Evolutionary conservation across 2,113 vertebrate genomes (phyloP).

Genomic region (Circaetus gallicus): DNA sequence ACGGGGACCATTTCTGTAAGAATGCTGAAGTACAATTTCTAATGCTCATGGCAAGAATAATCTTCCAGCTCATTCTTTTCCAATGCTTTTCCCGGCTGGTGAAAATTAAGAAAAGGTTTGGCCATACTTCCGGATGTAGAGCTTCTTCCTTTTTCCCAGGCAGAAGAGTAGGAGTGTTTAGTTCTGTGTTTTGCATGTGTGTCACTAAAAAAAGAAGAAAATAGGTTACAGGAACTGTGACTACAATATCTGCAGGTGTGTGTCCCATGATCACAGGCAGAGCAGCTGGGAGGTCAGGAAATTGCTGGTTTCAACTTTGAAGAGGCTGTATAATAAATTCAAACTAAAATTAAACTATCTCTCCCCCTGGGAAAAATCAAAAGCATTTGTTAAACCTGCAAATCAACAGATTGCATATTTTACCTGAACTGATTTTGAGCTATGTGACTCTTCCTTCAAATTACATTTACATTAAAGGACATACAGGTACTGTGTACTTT

Average conservation of each 20-base stretch:
- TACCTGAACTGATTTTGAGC: background rate
- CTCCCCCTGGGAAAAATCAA: background rate
- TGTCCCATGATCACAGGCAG: background rate
- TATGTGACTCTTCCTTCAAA: background rate
- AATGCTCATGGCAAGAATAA: background rate
- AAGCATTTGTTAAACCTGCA: background rate
- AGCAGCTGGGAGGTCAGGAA: constrained; percentile 24
- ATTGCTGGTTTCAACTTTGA: constrained; percentile 28
- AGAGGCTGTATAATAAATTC: constrained; percentile 9
- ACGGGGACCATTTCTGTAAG: background rate
- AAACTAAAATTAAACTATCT: constrained; percentile 39
- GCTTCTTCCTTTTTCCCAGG: background rate
- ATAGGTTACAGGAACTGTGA: background rate
- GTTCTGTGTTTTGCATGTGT: background rate
- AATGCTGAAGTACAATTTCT: background rate
- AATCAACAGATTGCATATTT: background rate
- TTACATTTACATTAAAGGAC: background rate
- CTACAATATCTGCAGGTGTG: background rate
- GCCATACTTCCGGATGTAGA: background rate
- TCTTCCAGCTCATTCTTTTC: background rate
- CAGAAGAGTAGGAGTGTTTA: background rate
- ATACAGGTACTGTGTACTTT: background rate
- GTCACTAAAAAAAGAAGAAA: background rate
- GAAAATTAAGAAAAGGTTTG: background rate
- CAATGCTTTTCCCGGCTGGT: background rate